Evolutionary conservation across 2,888 invertebrate species (phyloP).

Genomic region (Caenorhabditis sp.): DNA sequence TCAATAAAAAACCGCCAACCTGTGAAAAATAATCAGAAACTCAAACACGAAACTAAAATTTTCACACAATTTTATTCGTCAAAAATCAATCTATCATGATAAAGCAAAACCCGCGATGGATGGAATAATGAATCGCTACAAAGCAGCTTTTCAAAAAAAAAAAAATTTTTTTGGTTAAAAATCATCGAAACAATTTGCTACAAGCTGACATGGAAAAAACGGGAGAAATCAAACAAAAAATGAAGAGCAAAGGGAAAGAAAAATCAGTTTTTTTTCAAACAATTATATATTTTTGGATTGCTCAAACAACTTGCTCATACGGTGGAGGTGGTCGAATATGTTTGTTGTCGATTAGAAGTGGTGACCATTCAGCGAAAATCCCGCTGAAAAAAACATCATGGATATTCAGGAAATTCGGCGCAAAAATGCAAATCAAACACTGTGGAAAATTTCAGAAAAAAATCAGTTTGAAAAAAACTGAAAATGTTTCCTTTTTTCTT

Average conservation of each 20-base stretch:
- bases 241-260: conserved; percentile 2
- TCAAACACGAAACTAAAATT: too few species aligned
- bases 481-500: too few species aligned
- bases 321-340: conserved; percentile 40
- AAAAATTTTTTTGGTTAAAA: background rate
- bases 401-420: too few species aligned
- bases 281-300: background rate
- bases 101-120: background rate
- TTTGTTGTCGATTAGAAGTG: conserved; percentile 29
- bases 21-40: too few species aligned
- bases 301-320: conserved; percentile 45
- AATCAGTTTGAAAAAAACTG: too few species aligned
- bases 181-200: background rate
- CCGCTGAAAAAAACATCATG: conserved; percentile 25
- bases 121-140: background rate
- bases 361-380: conserved; percentile 38
- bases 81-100: too few species aligned
- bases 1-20: too few species aligned
- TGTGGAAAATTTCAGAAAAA: too few species aligned
- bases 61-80: too few species aligned
- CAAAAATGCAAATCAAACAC: too few species aligned
- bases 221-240: conserved; percentile 11
- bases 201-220: conserved; percentile 2
- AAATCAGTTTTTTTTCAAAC: background rate
- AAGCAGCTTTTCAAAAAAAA: background rate